These are phyloP conservation scores for Lordiphosa clarofinis DNA, from an alignment of 1,140 invertebrate genomes.

Conservation along the genomic window DNA sequence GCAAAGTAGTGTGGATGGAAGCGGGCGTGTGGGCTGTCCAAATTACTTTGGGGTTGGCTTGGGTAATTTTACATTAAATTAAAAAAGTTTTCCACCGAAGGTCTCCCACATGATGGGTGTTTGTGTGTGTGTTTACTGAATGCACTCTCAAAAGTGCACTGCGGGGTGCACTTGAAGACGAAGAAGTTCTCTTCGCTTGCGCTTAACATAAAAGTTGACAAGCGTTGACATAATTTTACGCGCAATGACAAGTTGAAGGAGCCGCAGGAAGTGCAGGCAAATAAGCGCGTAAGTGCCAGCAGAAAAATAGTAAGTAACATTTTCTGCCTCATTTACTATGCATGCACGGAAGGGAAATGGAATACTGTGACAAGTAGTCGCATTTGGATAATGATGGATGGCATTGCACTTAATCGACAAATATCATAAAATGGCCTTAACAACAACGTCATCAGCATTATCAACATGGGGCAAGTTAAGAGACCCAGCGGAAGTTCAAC, in stretches of 20 bases:
- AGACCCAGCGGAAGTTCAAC: slow-evolving; percentile 61
- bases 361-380: no score
- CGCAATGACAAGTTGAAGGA: slow-evolving; percentile 67
- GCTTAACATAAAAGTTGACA: slow-evolving; percentile 69
- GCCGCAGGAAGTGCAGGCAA: slow-evolving; percentile 47
- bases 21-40: background rate
- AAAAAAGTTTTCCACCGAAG: slow-evolving; percentile 53
- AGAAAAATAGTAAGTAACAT: slow-evolving; percentile 20
- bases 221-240: slow-evolving; percentile 77
- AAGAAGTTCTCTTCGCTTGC: slow-evolving; percentile 27
- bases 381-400: slow-evolving; percentile 59
- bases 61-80: slow-evolving; percentile 67
- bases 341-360: slow-evolving; percentile 37
- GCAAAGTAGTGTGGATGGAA: slow-evolving; percentile 4
- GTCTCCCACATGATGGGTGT: background rate
- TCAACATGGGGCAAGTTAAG: slow-evolving; percentile 3
- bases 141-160: slow-evolving; percentile 66
- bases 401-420: slow-evolving; percentile 30
- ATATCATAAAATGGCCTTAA: slow-evolving; percentile 43
- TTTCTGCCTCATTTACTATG: slow-evolving; percentile 69
- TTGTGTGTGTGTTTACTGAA: slow-evolving; percentile 47
- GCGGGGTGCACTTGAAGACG: slow-evolving; percentile 46
- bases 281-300: slow-evolving; percentile 36
- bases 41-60: slow-evolving; percentile 11
- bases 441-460: slow-evolving; percentile 41